These are phyloP conservation scores for Anorthoa munda DNA, from an alignment of 2,888 invertebrate genomes.

Conservation along the genomic window DNA sequence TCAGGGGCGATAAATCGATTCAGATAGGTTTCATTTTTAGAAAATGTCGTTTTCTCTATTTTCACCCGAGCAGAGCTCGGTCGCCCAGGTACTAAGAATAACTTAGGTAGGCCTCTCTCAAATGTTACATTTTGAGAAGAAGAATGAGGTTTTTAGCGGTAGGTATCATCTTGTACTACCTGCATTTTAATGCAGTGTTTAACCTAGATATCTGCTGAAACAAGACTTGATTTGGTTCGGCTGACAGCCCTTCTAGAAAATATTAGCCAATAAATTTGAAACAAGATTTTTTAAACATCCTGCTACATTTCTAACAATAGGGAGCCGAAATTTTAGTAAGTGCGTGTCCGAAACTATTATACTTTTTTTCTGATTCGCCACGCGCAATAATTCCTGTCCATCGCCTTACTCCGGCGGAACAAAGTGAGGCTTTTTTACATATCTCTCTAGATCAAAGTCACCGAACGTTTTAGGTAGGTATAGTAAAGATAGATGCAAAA, in stretches of 20 bases:
- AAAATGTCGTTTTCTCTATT: no score
- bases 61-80: no score
- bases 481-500: slow-evolving; percentile 11
- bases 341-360: slow-evolving; percentile 65
- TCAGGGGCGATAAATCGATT: no score
- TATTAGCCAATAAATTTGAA: not conserved
- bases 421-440: slow-evolving; percentile 59
- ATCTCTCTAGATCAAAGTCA: slow-evolving; percentile 54
- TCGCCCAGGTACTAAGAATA: no score
- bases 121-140: not conserved
- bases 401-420: slow-evolving; percentile 68
- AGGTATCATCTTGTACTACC: not conserved
- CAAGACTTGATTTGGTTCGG: not conserved
- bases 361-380: slow-evolving; percentile 69
- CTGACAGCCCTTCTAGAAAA: not conserved
- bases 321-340: slow-evolving; percentile 33
- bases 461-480: slow-evolving; percentile 27
- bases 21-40: no score
- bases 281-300: not conserved
- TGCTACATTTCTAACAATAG: slow-evolving; percentile 20
- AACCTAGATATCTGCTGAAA: not conserved
- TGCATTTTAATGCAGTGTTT: not conserved
- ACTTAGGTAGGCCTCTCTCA: not conserved
- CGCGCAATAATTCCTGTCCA: slow-evolving; percentile 72
- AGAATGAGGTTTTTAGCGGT: not conserved